A percentile compares a stretch with the other conserved stretches of the same genome.
These are phyloP conservation scores for Tachysurus vachellii DNA, from an alignment of 2,113 vertebrate species.

Conservation along the genomic window DNA sequence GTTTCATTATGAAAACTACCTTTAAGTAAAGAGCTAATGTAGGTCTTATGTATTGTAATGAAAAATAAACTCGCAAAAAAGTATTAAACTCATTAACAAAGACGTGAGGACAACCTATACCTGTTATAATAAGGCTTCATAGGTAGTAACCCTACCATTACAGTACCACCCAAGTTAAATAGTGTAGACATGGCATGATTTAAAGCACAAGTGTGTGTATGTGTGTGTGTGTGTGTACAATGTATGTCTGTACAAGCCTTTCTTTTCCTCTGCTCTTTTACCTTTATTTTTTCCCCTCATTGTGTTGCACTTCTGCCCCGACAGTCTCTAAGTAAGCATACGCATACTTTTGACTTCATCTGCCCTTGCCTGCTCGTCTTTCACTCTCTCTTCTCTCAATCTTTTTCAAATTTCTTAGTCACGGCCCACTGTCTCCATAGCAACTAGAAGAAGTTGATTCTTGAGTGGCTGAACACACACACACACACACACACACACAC, in stretches of 20 bases:
- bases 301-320: background rate
- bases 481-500: conserved; percentile 21
- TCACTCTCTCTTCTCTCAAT: background rate
- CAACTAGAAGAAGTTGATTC: conserved; percentile 50
- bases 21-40: background rate
- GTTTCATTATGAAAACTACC: too few relatives aligned
- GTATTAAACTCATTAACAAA: too few relatives aligned
- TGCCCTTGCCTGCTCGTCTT: conserved; percentile 54
- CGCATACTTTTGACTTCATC: background rate
- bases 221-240: background rate
- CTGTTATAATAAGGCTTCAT: background rate
- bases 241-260: background rate
- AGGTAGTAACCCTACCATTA: background rate
- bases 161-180: background rate
- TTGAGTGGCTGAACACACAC: conserved; percentile 26
- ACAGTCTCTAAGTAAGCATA: background rate
- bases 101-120: background rate
- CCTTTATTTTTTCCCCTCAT: background rate
- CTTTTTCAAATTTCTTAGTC: conserved; percentile 47
- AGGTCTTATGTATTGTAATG: background rate
- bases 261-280: background rate
- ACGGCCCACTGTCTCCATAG: conserved; percentile 49
- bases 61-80: too few relatives aligned
- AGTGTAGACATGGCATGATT: background rate
- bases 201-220: background rate